These are phyloP conservation scores for Catalaphyllia jardinei DNA, from an alignment of 64 coral and sea anemone species.

Conservation along the genomic window DNA sequence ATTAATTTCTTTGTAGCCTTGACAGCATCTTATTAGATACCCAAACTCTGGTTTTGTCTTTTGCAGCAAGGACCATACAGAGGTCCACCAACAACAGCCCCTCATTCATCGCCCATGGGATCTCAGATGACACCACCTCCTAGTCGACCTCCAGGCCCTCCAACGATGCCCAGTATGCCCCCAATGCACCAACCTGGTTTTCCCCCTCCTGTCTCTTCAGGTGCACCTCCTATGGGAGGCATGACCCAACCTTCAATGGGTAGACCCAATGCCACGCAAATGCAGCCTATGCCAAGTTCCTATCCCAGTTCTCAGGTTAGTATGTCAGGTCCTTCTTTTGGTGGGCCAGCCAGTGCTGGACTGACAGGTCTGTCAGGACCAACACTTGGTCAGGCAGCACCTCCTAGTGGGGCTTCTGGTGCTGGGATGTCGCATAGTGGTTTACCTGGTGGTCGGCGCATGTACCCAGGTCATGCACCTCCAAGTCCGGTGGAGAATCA, in stretches of 20 bases:
- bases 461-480: constrained; percentile 67
- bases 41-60: neutral
- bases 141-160: constrained; percentile 54
- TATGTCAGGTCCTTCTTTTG: constrained; percentile 39
- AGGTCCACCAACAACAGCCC: constrained; percentile 24
- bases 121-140: constrained; percentile 10
- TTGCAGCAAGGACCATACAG: constrained; percentile 20
- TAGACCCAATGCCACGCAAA: constrained; percentile 51
- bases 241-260: constrained; percentile 57
- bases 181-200: constrained; percentile 52
- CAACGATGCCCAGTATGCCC: constrained; percentile 43
- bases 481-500: constrained; percentile 51
- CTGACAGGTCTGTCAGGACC: constrained; percentile 57
- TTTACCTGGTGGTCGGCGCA: constrained; percentile 63
- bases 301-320: constrained; percentile 79
- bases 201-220: constrained; percentile 50
- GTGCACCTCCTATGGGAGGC: constrained; percentile 58
- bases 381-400: constrained; percentile 44
- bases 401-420: constrained; percentile 50
- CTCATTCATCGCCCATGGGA: constrained; percentile 6
- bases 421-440: constrained; percentile 58
- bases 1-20: neutral
- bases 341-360: constrained; percentile 19
- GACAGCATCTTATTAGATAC: neutral
- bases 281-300: constrained; percentile 25